phyloP scores from a whole-genome alignment of 2,888 invertebrate species.

The Aleiodes alternator region DNA sequence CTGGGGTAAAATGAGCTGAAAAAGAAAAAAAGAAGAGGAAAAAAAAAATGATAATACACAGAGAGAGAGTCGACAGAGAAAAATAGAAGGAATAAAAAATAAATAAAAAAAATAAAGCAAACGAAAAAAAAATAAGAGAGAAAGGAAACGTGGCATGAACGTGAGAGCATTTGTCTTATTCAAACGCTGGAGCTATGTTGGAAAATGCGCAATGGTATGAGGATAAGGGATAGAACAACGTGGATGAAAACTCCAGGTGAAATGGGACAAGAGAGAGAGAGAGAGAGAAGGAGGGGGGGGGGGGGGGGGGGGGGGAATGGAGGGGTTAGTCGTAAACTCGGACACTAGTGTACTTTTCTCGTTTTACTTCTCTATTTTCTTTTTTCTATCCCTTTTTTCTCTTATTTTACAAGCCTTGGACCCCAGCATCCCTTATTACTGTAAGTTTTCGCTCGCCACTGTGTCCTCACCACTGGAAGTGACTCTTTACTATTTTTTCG shows the following conservation, averaged over 20 bases:
- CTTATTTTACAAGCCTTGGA: constrained; percentile 34
- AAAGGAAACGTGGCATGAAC: constrained; percentile 36
- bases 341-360: constrained; percentile 41
- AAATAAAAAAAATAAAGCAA: too few relatives aligned
- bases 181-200: constrained; percentile 49
- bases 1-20: constrained; percentile 13
- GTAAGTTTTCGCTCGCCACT: constrained; percentile 40
- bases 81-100: too few relatives aligned
- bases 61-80: background rate
- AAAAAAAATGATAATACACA: constrained; percentile 11
- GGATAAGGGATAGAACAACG: background rate
- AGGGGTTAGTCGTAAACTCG: constrained; percentile 44
- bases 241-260: constrained; percentile 23
- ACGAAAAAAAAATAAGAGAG: constrained; percentile 1
- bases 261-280: constrained; percentile 12
- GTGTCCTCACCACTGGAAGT: constrained; percentile 53
- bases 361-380: constrained; percentile 12
- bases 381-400: constrained; percentile 34
- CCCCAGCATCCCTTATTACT: constrained; percentile 30
- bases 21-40: too few relatives aligned
- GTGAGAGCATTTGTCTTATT: constrained; percentile 59
- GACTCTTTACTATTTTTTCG: constrained; percentile 63
- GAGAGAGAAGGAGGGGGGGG: constrained; percentile 31
- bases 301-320: background rate
- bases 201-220: constrained; percentile 10